These are phyloP conservation scores for Lutjanus argentimaculatus DNA, from an alignment of 2,797 vertebrate genomes.

Conservation along the genomic window DNA sequence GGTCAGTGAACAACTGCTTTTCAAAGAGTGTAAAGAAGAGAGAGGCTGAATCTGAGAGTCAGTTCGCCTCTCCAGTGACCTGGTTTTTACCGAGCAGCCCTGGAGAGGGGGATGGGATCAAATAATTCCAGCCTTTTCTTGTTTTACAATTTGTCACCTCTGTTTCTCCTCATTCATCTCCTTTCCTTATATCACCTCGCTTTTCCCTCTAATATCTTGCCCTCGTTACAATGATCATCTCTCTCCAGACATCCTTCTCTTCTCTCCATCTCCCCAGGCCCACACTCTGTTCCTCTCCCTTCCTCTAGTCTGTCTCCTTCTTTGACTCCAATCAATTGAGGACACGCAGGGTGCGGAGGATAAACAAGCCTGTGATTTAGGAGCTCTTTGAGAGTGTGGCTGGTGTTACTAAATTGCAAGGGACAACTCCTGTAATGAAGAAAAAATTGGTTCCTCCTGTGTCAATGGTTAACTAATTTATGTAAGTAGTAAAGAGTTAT, in stretches of 20 bases:
- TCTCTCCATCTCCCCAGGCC: neutral
- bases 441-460: neutral
- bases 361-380: constrained; percentile 40
- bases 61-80: constrained; percentile 46
- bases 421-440: constrained; percentile 7
- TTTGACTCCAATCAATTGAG: constrained; percentile 10
- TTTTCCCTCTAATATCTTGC: neutral
- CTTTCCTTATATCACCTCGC: neutral
- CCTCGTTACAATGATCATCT: constrained; percentile 10
- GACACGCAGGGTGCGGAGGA: constrained; percentile 8
- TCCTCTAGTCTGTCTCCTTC: neutral
- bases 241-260: neutral
- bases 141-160: neutral
- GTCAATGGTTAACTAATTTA: constrained; percentile 45
- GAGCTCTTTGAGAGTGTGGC: constrained; percentile 1
- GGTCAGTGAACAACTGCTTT: constrained; percentile 41
- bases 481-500: constrained; percentile 6
- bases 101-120: constrained; percentile 29
- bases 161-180: constrained; percentile 6
- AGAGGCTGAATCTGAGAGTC: constrained; percentile 20
- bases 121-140: neutral
- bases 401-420: constrained; percentile 13
- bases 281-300: constrained; percentile 4
- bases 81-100: constrained; percentile 40
- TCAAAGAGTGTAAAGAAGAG: constrained; percentile 21